Conservation (phyloP, 2,888 invertebrate species). For the Kryphioiulus occultus region DNA sequence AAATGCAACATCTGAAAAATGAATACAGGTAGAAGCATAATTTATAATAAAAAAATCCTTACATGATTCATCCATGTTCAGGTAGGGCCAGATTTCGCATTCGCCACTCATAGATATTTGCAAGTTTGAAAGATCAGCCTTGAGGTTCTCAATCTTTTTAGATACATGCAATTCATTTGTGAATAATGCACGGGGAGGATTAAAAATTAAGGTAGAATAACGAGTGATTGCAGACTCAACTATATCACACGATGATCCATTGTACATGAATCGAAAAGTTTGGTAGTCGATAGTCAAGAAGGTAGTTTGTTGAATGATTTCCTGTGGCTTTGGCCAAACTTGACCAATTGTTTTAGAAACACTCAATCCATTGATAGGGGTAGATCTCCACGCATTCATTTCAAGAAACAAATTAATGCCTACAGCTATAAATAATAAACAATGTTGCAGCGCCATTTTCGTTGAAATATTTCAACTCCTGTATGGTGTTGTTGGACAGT, state of each 20-base stretch:
- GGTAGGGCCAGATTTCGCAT: conserved; percentile 73
- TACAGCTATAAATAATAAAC: background rate
- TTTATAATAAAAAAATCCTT: conserved; percentile 60
- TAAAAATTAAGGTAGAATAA: conserved; percentile 66
- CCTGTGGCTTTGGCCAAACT: conserved; percentile 74
- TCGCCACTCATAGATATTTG: conserved; percentile 68
- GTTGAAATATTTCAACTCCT: too few species aligned
- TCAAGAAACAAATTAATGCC: background rate
- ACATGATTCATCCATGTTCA: conserved; percentile 81
- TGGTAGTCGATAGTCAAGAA: conserved; percentile 60
- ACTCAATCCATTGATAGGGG: too few species aligned
- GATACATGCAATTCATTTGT: background rate
- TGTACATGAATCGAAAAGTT: conserved; percentile 57
- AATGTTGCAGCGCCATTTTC: background rate
- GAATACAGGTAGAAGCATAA: too few species aligned
- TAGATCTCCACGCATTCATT: background rate
- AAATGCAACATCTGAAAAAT: too few species aligned
- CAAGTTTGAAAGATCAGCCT: conserved; percentile 65
- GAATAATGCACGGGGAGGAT: conserved; percentile 48
- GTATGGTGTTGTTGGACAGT: too few species aligned
- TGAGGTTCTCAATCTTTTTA: background rate
- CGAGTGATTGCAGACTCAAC: conserved; percentile 68
- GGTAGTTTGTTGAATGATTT: conserved; percentile 52
- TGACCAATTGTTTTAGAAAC: conserved; percentile 65
- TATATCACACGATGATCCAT: conserved; percentile 67